phyloP scores from a whole-genome alignment of 2,113 vertebrate genomes.

The Marmota monax region DNA sequence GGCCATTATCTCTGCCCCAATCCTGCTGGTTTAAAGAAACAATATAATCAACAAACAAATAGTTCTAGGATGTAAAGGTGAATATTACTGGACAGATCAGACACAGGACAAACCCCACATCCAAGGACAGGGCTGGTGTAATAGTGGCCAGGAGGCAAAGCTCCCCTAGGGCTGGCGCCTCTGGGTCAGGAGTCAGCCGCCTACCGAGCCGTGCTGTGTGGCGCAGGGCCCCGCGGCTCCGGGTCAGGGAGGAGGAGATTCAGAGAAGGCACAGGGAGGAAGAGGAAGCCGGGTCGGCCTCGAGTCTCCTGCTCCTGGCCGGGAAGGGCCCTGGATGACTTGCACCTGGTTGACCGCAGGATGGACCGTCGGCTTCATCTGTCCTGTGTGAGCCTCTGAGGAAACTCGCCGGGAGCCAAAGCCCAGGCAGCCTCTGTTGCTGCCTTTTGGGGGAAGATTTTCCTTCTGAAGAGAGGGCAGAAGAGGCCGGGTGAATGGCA shows the following conservation, averaged over 20 bases:
- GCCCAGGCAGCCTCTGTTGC: background rate
- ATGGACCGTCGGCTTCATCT: background rate
- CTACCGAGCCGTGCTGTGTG: no score
- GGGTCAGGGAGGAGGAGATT: background rate
- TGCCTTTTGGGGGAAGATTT: background rate
- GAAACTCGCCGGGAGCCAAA: background rate
- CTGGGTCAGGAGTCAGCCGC: no score
- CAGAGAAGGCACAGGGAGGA: background rate
- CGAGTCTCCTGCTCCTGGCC: accelerated
- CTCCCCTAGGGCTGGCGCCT: background rate
- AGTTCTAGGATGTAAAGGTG: background rate
- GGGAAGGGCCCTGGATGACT: background rate
- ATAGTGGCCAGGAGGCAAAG: background rate
- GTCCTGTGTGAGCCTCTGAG: background rate
- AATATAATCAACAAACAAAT: conserved; percentile 52
- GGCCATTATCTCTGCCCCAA: conserved; percentile 22
- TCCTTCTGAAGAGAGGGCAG: background rate
- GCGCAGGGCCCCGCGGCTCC: accelerated
- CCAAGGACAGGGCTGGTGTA: background rate
- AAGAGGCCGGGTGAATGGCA: background rate
- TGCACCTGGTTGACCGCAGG: background rate
- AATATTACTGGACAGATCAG: conserved; percentile 39
- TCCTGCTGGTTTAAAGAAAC: conserved; percentile 26
- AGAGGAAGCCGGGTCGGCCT: accelerated
- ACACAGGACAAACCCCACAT: background rate